Conservation (phyloP, 2,113 vertebrate genomes). For the Alethe castanea region DNA sequence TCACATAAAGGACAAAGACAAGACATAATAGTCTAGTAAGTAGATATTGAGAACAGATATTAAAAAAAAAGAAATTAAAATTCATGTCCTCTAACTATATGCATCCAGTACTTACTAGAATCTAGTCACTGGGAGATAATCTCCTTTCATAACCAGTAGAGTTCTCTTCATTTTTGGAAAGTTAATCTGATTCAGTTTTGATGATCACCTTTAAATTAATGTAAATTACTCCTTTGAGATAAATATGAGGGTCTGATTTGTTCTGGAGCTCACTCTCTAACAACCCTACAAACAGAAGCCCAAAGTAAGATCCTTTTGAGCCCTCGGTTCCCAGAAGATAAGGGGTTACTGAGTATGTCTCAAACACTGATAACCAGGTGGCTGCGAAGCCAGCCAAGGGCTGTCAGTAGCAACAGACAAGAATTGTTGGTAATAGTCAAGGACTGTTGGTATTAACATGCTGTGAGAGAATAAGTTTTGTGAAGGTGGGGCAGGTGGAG, state of each 20-base stretch:
- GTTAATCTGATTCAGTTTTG: not conserved
- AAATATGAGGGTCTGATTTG: not conserved
- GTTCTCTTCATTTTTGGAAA: not conserved
- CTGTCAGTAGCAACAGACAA: not conserved
- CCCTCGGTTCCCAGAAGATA: not conserved
- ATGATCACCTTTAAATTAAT: not conserved
- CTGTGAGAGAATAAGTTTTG: not conserved
- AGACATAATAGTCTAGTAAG: not conserved
- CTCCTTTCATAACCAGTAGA: not conserved
- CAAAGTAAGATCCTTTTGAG: not conserved
- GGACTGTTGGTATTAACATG: not conserved
- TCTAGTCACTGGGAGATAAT: not conserved
- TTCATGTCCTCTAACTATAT: not conserved
- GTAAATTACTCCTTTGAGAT: not conserved
- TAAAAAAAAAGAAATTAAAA: not conserved
- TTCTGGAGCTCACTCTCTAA: not conserved
- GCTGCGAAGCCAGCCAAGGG: not conserved
- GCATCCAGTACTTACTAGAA: not conserved
- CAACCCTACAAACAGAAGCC: not conserved
- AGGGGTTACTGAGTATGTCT: not conserved
- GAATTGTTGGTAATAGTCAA: not conserved
- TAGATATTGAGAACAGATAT: not conserved
- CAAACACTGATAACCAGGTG: not conserved
- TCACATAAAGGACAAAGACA: not conserved
- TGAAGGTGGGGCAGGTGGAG: rapidly evolving